These are phyloP conservation scores for Bacillus rossius DNA, from an alignment of 1,140 invertebrate genomes.

Conservation along the genomic window DNA sequence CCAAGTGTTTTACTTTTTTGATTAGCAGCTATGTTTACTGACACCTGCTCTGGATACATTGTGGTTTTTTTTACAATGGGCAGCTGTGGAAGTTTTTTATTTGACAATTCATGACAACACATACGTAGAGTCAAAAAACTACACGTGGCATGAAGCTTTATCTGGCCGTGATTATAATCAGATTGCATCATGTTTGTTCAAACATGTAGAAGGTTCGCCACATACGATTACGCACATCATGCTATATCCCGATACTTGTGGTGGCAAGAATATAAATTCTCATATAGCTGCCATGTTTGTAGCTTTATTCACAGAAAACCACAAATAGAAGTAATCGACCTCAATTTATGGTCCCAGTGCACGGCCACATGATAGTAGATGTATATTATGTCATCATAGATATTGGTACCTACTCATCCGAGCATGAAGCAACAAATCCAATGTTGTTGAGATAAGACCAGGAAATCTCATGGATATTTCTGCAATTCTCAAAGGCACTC, in stretches of 20 bases:
- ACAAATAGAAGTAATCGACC: conserved; percentile 16
- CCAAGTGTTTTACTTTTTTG: conserved; percentile 27
- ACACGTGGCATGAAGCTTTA: conserved; percentile 35
- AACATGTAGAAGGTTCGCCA: conserved; percentile 20
- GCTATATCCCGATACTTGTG: conserved; percentile 34
- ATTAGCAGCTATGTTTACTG: conserved; percentile 36
- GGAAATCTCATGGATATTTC: too few species aligned
- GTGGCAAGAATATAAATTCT: conserved; percentile 36
- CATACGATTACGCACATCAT: conserved; percentile 22
- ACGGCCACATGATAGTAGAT: conserved; percentile 17
- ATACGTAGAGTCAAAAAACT: conserved; percentile 24
- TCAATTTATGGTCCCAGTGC: conserved; percentile 11
- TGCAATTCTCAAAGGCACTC: too few species aligned
- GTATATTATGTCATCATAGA: not conserved
- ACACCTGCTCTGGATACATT: conserved; percentile 28
- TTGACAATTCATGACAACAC: conserved; percentile 33
- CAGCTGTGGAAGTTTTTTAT: conserved; percentile 38
- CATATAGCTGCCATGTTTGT: conserved; percentile 26
- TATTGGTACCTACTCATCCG: not conserved
- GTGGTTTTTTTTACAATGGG: conserved; percentile 34
- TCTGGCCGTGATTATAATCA: conserved; percentile 30
- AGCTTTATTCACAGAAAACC: conserved; percentile 7
- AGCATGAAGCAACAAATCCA: too few species aligned
- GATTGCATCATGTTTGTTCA: conserved; percentile 29
- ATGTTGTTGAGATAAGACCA: too few species aligned